A percentile compares a stretch with the other conserved stretches of the same genome.
Evolutionary conservation across 2,888 invertebrate species (phyloP).

Genomic region (Diplolepis rosae): DNA sequence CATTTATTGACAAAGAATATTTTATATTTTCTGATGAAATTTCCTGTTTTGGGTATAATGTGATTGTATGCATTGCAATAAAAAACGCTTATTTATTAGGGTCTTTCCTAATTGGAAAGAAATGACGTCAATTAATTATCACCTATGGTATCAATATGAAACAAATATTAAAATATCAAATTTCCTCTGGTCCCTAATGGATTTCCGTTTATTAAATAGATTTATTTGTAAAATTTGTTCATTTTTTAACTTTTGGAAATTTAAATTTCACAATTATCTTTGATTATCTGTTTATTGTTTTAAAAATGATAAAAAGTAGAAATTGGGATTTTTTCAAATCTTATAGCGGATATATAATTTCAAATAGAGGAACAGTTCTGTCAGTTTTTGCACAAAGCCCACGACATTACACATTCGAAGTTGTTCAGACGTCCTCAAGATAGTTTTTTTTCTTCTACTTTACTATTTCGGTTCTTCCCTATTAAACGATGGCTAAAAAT

Average conservation of each 20-base stretch:
- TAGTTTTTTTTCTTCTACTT: slow-evolving; percentile 3
- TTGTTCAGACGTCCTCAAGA: background rate
- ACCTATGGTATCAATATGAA: too few species aligned
- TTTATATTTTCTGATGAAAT: background rate
- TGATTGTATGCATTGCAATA: too few species aligned
- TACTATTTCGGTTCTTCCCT: background rate
- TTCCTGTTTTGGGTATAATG: background rate
- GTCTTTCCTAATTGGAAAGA: too few species aligned
- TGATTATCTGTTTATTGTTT: too few species aligned
- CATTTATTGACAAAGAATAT: background rate
- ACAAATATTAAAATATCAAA: too few species aligned
- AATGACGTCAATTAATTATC: too few species aligned
- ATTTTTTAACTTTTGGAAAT: too few species aligned
- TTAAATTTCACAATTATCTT: too few species aligned
- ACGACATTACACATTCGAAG: slow-evolving; percentile 11
- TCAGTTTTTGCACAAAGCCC: slow-evolving; percentile 1
- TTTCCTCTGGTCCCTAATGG: too few species aligned
- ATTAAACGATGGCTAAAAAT: slow-evolving; percentile 8
- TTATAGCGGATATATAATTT: background rate
- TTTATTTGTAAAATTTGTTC: too few species aligned
- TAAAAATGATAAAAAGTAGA: background rate
- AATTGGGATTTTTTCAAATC: background rate
- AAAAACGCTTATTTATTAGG: too few species aligned
- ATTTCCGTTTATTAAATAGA: too few species aligned
- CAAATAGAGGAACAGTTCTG: slow-evolving; percentile 18